These are phyloP conservation scores for Cyprinodon diabolis DNA, from an alignment of 2,797 vertebrate species.

Conservation along the genomic window DNA sequence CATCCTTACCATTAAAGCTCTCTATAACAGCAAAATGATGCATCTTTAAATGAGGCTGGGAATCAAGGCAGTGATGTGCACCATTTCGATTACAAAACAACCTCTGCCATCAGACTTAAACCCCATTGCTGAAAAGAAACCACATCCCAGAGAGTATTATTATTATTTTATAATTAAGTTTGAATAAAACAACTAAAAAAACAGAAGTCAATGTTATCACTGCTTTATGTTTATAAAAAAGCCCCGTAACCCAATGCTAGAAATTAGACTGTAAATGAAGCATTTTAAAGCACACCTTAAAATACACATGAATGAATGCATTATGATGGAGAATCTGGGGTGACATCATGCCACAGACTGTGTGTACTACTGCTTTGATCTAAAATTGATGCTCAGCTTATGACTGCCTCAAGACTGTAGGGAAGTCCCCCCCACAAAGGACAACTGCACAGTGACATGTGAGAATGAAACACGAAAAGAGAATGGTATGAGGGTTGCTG, in stretches of 20 bases:
- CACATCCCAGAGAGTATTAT: not conserved
- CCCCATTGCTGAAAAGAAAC: not conserved
- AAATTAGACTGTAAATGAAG: no score
- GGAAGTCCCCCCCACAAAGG: conserved; percentile 14
- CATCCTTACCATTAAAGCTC: conserved; percentile 3
- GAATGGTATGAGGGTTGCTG: not conserved
- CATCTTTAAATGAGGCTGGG: not conserved
- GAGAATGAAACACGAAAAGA: not conserved
- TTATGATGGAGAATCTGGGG: not conserved
- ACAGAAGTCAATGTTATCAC: no score
- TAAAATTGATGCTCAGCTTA: conserved; percentile 6
- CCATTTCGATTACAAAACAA: no score
- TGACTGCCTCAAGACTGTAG: conserved; percentile 15
- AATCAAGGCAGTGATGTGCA: not conserved
- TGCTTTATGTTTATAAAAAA: no score
- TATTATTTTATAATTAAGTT: not conserved
- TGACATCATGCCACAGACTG: not conserved
- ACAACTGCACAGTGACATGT: not conserved
- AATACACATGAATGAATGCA: not conserved
- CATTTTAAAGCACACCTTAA: no score
- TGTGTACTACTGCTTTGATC: not conserved
- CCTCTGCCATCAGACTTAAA: not conserved
- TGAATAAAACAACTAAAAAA: no score
- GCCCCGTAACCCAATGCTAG: no score
- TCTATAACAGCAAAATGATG: not conserved